Evolutionary conservation across 2,113 vertebrate genomes (phyloP).

Genomic region (Eolophus roseicapilla): DNA sequence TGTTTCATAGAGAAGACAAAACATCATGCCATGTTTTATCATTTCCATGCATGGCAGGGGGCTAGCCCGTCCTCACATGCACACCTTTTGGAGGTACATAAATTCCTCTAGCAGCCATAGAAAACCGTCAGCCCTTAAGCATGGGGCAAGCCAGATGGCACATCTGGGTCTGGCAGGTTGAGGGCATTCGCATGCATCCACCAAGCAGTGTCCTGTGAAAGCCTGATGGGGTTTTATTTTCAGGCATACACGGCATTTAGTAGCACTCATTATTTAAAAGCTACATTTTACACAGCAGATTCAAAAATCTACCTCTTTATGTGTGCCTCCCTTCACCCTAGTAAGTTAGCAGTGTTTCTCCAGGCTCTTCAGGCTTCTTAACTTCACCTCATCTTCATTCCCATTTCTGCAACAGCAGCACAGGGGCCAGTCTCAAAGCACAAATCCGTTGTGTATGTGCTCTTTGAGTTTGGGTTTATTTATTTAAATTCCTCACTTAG

Average conservation of each 20-base stretch:
- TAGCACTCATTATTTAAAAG: background rate
- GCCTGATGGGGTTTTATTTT: background rate
- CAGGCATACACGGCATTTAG: background rate
- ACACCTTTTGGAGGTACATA: background rate
- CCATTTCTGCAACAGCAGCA: background rate
- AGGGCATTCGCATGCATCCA: background rate
- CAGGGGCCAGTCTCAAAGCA: background rate
- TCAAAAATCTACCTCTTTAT: background rate
- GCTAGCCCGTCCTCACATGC: background rate
- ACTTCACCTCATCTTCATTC: background rate
- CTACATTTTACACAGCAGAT: background rate
- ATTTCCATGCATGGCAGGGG: accelerated
- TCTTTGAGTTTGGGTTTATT: background rate
- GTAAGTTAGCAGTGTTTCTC: background rate
- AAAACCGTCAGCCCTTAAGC: background rate
- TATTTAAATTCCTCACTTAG: background rate
- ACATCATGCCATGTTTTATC: background rate
- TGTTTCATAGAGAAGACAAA: background rate
- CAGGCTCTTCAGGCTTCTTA: background rate
- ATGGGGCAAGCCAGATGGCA: background rate
- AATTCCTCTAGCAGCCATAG: background rate
- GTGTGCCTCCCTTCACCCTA: background rate
- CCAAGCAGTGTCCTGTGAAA: accelerated
- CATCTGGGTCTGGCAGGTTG: background rate
- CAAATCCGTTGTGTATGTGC: background rate